Conservation (phyloP, 1,140 invertebrate species). For the Atta cephalotes region DNA sequence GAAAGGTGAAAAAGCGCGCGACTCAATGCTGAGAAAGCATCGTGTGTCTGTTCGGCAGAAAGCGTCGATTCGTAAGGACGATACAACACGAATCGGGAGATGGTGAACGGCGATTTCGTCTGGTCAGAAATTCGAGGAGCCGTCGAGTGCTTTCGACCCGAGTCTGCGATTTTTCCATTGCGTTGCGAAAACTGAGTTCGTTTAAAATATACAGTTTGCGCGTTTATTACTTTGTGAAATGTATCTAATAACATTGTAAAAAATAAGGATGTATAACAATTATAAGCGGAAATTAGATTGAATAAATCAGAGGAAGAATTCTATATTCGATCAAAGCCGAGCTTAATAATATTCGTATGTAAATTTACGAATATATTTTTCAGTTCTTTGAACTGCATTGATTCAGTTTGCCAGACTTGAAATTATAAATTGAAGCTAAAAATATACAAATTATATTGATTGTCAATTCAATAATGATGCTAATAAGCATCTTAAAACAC, state of each 20-base stretch:
- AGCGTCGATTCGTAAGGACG: constrained; percentile 72
- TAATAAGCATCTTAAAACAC: too few relatives aligned
- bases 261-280: background rate
- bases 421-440: too few relatives aligned
- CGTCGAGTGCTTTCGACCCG: constrained; percentile 17
- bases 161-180: constrained; percentile 29
- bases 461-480: too few relatives aligned
- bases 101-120: constrained; percentile 67
- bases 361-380: too few relatives aligned
- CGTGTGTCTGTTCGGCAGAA: constrained; percentile 51
- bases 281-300: too few relatives aligned
- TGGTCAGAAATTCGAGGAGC: constrained; percentile 54
- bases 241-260: background rate
- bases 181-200: background rate
- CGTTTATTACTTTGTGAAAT: background rate
- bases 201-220: background rate
- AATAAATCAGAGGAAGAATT: too few relatives aligned
- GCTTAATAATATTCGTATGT: too few relatives aligned
- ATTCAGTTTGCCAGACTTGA: too few relatives aligned
- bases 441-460: too few relatives aligned
- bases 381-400: too few relatives aligned
- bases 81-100: constrained; percentile 73
- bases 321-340: too few relatives aligned
- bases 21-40: constrained; percentile 69
- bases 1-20: constrained; percentile 51